These are phyloP conservation scores for Poecilia picta DNA, from an alignment of 2,797 vertebrate species.

Conservation along the genomic window DNA sequence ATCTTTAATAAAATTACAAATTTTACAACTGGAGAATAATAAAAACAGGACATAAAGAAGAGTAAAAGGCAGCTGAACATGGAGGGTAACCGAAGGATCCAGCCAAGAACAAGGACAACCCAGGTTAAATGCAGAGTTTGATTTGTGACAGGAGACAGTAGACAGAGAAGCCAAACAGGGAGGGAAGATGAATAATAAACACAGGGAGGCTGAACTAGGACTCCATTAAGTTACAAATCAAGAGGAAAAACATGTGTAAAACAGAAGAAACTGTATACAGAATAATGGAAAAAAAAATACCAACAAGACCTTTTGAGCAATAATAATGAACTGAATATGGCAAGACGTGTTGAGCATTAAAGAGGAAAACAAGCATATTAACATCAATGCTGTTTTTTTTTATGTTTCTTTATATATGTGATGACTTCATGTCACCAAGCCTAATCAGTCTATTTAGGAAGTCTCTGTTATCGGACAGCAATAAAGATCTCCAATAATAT, in stretches of 20 bases:
- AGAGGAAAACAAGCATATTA: background rate
- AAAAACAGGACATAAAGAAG: background rate
- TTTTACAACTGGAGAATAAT: background rate
- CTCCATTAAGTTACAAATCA: background rate
- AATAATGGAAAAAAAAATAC: background rate
- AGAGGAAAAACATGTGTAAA: background rate
- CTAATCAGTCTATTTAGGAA: constrained; percentile 25
- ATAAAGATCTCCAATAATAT: constrained; percentile 46
- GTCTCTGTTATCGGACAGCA: constrained; percentile 34
- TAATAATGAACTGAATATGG: background rate
- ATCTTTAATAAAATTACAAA: background rate
- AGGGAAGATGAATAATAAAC: background rate
- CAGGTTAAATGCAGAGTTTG: background rate
- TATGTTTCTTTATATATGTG: constrained; percentile 8
- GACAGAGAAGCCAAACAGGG: background rate
- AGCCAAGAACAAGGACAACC: background rate
- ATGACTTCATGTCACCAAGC: constrained; percentile 39
- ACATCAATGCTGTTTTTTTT: background rate
- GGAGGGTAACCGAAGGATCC: background rate
- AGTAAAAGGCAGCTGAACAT: background rate
- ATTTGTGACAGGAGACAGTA: background rate
- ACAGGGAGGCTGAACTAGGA: background rate
- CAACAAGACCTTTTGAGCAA: background rate
- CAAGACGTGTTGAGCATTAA: background rate
- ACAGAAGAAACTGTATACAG: background rate